Base-by-base conservation (phyloP, 2,113 vertebrate genomes). In the Nothocercus julius region DNA sequence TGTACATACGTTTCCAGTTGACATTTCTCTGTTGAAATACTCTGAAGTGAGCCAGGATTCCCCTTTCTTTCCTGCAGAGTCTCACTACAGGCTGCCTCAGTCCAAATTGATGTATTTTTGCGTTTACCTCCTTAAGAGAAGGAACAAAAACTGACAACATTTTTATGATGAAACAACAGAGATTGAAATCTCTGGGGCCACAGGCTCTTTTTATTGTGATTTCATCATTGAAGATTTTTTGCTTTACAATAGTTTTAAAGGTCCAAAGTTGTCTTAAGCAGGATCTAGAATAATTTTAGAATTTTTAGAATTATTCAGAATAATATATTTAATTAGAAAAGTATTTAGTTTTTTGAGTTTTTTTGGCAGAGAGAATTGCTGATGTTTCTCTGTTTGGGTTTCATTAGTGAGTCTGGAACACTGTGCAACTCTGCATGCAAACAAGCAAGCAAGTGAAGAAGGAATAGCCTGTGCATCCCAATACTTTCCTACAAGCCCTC, bases 401-500 rank as follows among this genome's bases (percentile, higher is more conserved):
- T 87, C 47, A 82, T 40, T 21, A 58, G 38, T 45, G 59, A 85
- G n/a, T 58, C 34, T 63, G 58, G 59, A 40, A 67, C 15, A 21
- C 4, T 80, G 44, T 1, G 2, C 53, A 22, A 56, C 36, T 59
- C 27, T 59, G 40, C 44, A 67, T 59, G 40, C 44, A 75, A 34
- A 82, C 45, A 74, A 59, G 18, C 5, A 13, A 47, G 49, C 44
- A 47, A 30, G 40, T 77, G 75, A 77, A 89, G 34, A 61, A 64
- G 30, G 59, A 73, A 44, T 30, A 40, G 3, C 0, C 20, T 36
- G 34, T 62, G 30, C n/a, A 25, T 69, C 30, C 22, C 63, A 47
- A 0, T 18, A 3, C 2, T 44, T 56, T 32, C 32, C 14, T 36
- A 4, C 4, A 1, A 53, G n/a, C 30, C 28, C 36, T 28, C 4